phyloP scores from a whole-genome alignment of 2,113 vertebrate genomes.

The Nanorana parkeri region DNA sequence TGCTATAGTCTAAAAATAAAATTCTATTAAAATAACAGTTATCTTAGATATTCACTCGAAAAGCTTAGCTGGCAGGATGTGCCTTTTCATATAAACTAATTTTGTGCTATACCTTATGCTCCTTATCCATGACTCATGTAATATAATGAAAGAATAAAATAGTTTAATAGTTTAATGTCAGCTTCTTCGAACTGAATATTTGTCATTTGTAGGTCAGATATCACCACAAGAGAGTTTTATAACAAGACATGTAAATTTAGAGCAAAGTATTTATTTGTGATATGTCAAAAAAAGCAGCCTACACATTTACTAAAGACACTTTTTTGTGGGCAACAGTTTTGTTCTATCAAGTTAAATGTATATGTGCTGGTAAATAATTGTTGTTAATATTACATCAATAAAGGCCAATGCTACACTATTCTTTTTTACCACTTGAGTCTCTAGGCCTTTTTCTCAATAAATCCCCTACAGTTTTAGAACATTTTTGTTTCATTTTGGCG shows the following conservation, averaged over 20 bases:
- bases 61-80: constrained; percentile 30
- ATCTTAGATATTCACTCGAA: constrained; percentile 25
- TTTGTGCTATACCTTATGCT: constrained; percentile 29
- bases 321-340: no score
- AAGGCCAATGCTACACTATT: no score
- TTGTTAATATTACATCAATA: no score
- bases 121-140: constrained; percentile 16
- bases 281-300: neutral
- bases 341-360: no score
- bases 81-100: constrained; percentile 27
- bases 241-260: constrained; percentile 3
- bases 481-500: no score
- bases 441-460: no score
- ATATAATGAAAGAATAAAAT: constrained; percentile 24
- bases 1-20: constrained; percentile 23
- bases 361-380: no score
- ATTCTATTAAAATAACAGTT: constrained; percentile 27
- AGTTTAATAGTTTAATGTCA: constrained; percentile 8
- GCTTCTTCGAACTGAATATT: neutral
- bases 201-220: constrained; percentile 30
- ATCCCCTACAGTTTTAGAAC: no score
- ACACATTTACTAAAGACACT: no score
- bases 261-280: neutral
- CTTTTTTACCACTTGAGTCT: no score
- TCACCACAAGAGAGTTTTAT: neutral